These are phyloP conservation scores for Carposina sasakii DNA, from an alignment of 1,140 invertebrate genomes.

Conservation along the genomic window DNA sequence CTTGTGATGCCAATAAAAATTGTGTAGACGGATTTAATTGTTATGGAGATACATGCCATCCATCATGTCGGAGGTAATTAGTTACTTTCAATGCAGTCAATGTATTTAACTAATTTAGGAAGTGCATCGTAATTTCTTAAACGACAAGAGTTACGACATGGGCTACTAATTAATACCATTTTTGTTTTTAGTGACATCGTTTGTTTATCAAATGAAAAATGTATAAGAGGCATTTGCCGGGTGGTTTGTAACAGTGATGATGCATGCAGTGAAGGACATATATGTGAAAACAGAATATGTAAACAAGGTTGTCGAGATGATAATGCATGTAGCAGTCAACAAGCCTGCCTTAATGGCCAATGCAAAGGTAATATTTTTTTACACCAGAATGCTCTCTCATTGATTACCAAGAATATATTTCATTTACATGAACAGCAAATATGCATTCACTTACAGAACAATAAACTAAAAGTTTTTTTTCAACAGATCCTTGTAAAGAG, in stretches of 20 bases:
- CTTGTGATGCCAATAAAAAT: constrained; percentile 77
- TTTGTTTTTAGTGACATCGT: constrained; percentile 79
- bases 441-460: neutral
- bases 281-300: constrained; percentile 90
- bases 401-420: too few species aligned
- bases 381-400: too few species aligned
- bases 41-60: constrained; percentile 82
- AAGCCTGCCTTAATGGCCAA: constrained; percentile 87
- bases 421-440: too few species aligned
- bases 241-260: constrained; percentile 88
- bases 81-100: neutral
- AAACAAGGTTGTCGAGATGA: constrained; percentile 88
- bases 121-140: neutral
- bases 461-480: constrained; percentile 23
- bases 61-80: constrained; percentile 79
- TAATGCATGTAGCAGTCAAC: constrained; percentile 80
- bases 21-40: constrained; percentile 81
- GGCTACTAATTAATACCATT: neutral
- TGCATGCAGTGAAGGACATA: constrained; percentile 84
- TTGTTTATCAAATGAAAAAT: constrained; percentile 88
- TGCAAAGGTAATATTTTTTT: constrained; percentile 86
- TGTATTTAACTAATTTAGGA: constrained; percentile 6
- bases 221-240: constrained; percentile 85
- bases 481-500: constrained; percentile 82
- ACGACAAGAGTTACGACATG: neutral